Conservation (phyloP, 2,888 invertebrate genomes). For the Epinotia demarniana region DNA sequence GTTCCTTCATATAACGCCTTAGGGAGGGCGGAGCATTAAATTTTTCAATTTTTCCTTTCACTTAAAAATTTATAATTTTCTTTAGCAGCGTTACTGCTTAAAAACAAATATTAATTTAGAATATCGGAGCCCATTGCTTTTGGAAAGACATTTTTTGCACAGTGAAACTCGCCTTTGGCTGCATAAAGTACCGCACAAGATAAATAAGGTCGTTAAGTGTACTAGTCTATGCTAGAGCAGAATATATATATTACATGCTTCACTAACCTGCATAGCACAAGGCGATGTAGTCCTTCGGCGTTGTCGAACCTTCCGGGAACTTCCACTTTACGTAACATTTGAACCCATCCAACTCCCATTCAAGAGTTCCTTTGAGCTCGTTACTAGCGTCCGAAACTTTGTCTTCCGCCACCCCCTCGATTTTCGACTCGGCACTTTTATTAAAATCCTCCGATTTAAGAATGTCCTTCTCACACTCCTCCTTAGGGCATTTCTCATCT, state of each 20-base stretch:
- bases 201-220: no score
- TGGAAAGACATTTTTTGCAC: neutral
- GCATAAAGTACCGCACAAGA: neutral
- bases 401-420: slow-evolving; percentile 47
- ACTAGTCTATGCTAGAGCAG: neutral
- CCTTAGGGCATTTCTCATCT: slow-evolving; percentile 53
- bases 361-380: slow-evolving; percentile 53
- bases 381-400: slow-evolving; percentile 51
- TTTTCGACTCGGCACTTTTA: neutral
- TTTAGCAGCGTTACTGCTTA: no score
- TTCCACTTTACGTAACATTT: slow-evolving; percentile 78
- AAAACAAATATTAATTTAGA: no score
- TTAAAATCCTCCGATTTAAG: slow-evolving; percentile 46
- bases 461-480: slow-evolving; percentile 54
- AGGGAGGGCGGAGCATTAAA: no score
- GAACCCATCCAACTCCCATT: slow-evolving; percentile 74
- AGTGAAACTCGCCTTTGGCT: neutral
- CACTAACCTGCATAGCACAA: slow-evolving; percentile 83
- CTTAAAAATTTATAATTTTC: no score
- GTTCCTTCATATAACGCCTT: no score
- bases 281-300: slow-evolving; percentile 80
- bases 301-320: slow-evolving; percentile 69
- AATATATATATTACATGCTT: neutral
- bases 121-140: no score
- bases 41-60: no score